Evolutionary conservation across 2,888 invertebrate genomes (phyloP).

Genomic region (Dryadula phaetusa): DNA sequence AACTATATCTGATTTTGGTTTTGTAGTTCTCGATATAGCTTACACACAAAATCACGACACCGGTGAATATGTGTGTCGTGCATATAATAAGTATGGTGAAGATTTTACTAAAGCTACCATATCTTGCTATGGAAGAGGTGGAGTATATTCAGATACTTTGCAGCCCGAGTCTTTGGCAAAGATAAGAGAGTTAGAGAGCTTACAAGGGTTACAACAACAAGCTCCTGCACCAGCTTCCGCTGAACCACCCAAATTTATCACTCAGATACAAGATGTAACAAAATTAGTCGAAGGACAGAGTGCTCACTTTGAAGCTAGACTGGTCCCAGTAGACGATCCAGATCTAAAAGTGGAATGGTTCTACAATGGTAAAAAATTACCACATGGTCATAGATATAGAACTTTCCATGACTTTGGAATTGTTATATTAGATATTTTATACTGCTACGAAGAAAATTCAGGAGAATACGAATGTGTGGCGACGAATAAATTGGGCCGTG

Average conservation of each 20-base stretch:
- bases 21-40: conserved; percentile 97
- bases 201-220: conserved; percentile 87
- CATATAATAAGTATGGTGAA: conserved; percentile 95
- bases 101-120: conserved; percentile 94
- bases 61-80: conserved; percentile 96
- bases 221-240: conserved; percentile 87
- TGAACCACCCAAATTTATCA: conserved; percentile 95
- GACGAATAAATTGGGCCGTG: conserved; percentile 94
- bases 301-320: conserved; percentile 95
- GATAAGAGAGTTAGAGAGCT: conserved; percentile 93
- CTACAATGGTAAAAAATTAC: conserved; percentile 95
- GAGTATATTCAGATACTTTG: conserved; percentile 94
- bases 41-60: conserved; percentile 96
- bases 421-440: conserved; percentile 96
- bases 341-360: conserved; percentile 98
- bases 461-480: conserved; percentile 97
- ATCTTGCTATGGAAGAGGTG: conserved; percentile 92
- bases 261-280: conserved; percentile 92
- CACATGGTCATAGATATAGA: conserved; percentile 97
- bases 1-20: conserved; percentile 97
- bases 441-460: conserved; percentile 98
- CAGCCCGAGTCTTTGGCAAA: conserved; percentile 96
- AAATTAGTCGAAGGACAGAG: conserved; percentile 97
- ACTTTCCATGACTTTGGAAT: conserved; percentile 99
- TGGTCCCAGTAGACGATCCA: conserved; percentile 97